phyloP scores from a whole-genome alignment of 2,797 vertebrate species.

The Rhinella marina region DNA sequence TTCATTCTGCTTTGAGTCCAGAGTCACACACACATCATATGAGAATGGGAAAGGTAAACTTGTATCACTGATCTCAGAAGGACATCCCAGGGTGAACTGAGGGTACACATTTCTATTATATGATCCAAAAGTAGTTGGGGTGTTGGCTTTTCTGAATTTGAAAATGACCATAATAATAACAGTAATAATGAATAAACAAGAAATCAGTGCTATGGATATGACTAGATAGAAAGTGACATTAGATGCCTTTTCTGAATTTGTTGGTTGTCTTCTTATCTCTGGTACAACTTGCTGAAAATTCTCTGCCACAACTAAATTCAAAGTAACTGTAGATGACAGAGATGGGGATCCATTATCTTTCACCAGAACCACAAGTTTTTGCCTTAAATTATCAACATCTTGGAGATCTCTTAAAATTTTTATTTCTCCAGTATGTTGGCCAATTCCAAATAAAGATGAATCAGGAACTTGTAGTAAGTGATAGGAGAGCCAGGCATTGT shows the following conservation, averaged over 20 bases:
- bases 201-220: not conserved
- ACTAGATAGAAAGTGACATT: conserved; percentile 59
- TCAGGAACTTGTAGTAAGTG: no score
- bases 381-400: conserved; percentile 61
- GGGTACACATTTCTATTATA: no score
- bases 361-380: conserved; percentile 58
- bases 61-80: no score
- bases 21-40: no score
- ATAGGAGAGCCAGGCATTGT: no score
- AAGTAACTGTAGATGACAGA: conserved; percentile 51
- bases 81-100: no score
- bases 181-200: conserved; percentile 1
- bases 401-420: conserved; percentile 37
- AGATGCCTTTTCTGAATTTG: not conserved
- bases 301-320: conserved; percentile 65
- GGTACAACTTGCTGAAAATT: not conserved
- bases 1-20: no score
- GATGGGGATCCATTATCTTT: conserved; percentile 62
- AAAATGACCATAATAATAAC: not conserved
- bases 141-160: not conserved
- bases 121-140: conserved; percentile 23
- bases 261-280: not conserved
- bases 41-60: no score
- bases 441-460: no score
- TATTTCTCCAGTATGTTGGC: not conserved